Percentiles rank a stretch among this genome's conserved stretches.
phyloP scores from a whole-genome alignment of 1,140 invertebrate species.

The Lysiphlebus fabarum region DNA sequence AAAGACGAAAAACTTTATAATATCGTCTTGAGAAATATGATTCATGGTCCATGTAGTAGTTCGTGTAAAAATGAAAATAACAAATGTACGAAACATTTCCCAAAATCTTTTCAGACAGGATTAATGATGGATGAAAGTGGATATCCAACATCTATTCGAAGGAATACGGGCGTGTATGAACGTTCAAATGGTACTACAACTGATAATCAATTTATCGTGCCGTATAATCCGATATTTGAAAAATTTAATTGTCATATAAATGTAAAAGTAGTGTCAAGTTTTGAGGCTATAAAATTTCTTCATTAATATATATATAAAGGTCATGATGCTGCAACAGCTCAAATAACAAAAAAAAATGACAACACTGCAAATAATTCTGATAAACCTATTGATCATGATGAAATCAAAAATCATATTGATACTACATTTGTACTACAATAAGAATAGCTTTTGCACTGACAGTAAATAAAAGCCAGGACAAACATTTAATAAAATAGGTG shows the following conservation, averaged over 20 bases:
- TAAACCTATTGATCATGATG: constrained; percentile 10
- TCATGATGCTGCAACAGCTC: constrained; percentile 9
- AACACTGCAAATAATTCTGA: not conserved
- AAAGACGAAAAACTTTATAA: constrained; percentile 16
- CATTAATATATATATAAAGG: constrained; percentile 12
- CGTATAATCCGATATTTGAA: constrained; percentile 7
- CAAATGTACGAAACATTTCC: constrained; percentile 38
- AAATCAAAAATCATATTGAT: constrained; percentile 13
- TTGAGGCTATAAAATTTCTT: constrained; percentile 9
- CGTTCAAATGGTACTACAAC: not conserved
- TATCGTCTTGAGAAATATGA: constrained; percentile 27
- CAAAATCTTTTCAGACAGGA: constrained; percentile 31
- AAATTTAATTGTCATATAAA: constrained; percentile 17
- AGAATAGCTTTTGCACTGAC: no score
- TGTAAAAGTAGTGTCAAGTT: constrained; percentile 13
- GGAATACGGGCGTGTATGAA: not conserved
- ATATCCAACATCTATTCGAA: constrained; percentile 27
- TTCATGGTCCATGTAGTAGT: constrained; percentile 39
- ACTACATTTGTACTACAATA: no score
- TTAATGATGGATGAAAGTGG: constrained; percentile 38
- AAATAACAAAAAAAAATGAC: no score
- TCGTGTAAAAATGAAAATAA: constrained; percentile 18
- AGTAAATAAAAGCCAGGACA: no score
- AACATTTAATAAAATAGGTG: no score
- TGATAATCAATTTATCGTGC: constrained; percentile 12